phyloP scores from a whole-genome alignment of 2,888 invertebrate genomes.

The Orchesella flavescens region DNA sequence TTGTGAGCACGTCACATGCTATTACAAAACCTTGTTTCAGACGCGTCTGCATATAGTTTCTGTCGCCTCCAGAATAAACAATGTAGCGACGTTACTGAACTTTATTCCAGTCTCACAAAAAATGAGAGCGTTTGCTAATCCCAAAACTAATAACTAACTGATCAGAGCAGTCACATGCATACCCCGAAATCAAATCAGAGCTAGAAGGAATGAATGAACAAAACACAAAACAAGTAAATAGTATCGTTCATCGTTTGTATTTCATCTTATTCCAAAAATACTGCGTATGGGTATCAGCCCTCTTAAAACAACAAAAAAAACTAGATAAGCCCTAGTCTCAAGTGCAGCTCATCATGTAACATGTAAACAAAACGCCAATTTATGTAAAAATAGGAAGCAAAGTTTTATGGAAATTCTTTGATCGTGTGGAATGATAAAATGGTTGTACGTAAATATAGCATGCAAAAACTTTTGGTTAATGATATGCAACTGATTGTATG shows the following conservation, averaged over 20 bases:
- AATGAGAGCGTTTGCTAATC: conserved; percentile 15
- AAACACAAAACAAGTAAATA: neutral
- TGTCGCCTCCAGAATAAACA: too few species aligned
- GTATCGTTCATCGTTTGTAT: neutral
- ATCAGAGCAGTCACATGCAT: neutral
- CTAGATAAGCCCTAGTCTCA: conserved; percentile 7
- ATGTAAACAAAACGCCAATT: neutral
- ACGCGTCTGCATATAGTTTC: too few species aligned
- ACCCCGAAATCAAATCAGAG: neutral
- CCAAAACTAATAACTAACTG: conserved; percentile 18
- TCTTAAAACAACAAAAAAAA: conserved; percentile 21
- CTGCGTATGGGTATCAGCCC: conserved; percentile 10
- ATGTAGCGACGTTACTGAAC: neutral
- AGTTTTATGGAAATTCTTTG: conserved; percentile 10
- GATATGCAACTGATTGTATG: neutral
- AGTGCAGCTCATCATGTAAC: neutral
- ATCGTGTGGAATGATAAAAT: neutral
- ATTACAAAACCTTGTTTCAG: too few species aligned
- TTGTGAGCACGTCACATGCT: too few species aligned
- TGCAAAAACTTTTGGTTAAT: neutral
- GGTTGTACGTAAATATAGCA: neutral
- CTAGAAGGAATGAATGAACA: conserved; percentile 30
- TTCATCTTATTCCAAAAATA: conserved; percentile 4
- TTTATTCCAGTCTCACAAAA: neutral
- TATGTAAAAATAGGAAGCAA: neutral